phyloP scores from a whole-genome alignment of 2,888 invertebrate species.

The Imbricaverruca yamaguchii region DNA sequence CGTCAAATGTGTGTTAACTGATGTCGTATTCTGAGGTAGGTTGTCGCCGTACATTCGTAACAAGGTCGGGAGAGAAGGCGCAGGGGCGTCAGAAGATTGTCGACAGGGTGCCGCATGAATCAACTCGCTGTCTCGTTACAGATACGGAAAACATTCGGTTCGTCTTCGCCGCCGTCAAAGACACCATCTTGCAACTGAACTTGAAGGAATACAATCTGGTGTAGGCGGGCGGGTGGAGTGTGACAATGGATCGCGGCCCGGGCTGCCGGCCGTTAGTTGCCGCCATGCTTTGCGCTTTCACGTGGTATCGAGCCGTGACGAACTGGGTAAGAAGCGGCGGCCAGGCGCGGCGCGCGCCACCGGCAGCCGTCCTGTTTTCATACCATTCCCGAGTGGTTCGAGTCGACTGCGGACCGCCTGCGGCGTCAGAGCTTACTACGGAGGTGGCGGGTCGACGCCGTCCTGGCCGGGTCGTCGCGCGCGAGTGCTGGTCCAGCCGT shows the following conservation, averaged over 20 bases:
- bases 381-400: not conserved
- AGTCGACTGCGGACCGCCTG: not conserved
- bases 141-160: constrained; percentile 99
- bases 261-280: no score
- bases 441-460: not conserved
- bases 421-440: not conserved
- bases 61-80: no score
- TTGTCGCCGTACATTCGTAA: no score
- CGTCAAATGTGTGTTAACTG: no score
- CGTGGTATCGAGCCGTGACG: no score
- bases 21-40: no score
- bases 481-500: not conserved
- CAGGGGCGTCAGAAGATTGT: no score
- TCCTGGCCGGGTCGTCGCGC: not conserved
- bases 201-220: constrained; percentile 99
- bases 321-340: not conserved
- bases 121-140: constrained; percentile 43
- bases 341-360: not conserved
- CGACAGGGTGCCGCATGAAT: no score
- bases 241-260: no score
- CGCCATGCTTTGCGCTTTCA: constrained; percentile 11
- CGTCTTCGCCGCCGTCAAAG: constrained; percentile 99
- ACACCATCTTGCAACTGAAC: constrained; percentile 99
- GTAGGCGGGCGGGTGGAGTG: constrained; percentile 45
- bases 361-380: not conserved